A percentile compares a stretch with the other conserved stretches of the same genome.
phyloP scores from a whole-genome alignment of 2,113 vertebrate species.

The Haplochromis burtoni region DNA sequence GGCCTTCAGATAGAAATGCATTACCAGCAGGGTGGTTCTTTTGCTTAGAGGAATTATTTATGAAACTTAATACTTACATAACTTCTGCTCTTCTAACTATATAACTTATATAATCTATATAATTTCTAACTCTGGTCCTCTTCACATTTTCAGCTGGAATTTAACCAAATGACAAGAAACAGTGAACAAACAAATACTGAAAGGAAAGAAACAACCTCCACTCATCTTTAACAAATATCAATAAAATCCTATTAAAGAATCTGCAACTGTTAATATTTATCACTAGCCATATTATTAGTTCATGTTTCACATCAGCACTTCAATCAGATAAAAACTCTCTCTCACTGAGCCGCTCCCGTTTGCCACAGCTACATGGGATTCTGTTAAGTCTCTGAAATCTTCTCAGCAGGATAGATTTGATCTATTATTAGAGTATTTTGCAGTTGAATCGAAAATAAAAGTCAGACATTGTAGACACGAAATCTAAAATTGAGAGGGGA shows the following conservation, averaged over 20 bases:
- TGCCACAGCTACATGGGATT: not conserved
- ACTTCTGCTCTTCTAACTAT: not conserved
- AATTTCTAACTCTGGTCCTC: slow-evolving; percentile 4
- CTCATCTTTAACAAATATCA: not conserved
- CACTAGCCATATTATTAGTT: not conserved
- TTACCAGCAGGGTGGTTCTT: not conserved
- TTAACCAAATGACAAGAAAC: not conserved
- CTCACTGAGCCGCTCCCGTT: not conserved
- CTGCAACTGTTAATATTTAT: not conserved
- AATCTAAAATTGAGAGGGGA: not conserved
- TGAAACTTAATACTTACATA: not conserved
- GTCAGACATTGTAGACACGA: not conserved
- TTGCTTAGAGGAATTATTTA: slow-evolving; percentile 28
- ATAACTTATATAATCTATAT: not conserved
- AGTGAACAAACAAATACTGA: not conserved
- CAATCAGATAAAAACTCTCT: not conserved
- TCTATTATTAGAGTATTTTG: not conserved
- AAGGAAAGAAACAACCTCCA: not conserved
- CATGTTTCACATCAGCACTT: not conserved
- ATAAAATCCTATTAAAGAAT: not conserved
- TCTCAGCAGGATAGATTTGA: not conserved
- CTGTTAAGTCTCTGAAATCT: not conserved
- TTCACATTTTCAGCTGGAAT: not conserved
- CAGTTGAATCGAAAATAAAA: not conserved
- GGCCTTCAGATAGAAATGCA: not conserved